Evolutionary conservation across 2,797 vertebrate species (phyloP).

Genomic region (Clarias platycephalus): DNA sequence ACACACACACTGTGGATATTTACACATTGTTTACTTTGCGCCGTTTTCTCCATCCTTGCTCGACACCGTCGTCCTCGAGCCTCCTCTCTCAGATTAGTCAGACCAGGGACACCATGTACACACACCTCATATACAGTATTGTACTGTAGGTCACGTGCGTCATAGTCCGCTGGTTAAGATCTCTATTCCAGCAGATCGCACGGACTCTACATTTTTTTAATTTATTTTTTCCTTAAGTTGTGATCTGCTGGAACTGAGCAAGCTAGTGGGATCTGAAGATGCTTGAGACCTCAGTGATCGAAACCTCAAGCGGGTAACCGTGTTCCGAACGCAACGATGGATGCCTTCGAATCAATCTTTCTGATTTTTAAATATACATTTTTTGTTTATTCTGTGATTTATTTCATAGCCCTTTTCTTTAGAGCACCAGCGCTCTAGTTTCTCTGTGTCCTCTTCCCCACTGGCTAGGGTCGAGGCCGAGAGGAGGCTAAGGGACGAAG

Average conservation of each 20-base stretch:
- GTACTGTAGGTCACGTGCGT: conserved; percentile 20
- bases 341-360: background rate
- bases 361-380: background rate
- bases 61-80: conserved; percentile 35
- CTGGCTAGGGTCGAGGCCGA: conserved; percentile 50
- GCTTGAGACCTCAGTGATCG: conserved; percentile 41
- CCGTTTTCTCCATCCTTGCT: background rate
- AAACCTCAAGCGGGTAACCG: conserved; percentile 32
- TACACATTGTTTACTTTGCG: background rate
- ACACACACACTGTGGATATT: conserved; percentile 21
- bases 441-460: conserved; percentile 52
- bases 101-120: conserved; percentile 23
- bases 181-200: conserved; percentile 37
- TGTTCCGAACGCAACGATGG: background rate
- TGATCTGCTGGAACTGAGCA: conserved; percentile 22
- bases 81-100: conserved; percentile 46
- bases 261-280: conserved; percentile 46
- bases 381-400: conserved; percentile 53
- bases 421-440: conserved; percentile 58
- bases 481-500: conserved; percentile 47
- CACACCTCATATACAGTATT: too few species aligned
- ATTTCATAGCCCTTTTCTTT: conserved; percentile 64
- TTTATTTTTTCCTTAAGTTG: too few species aligned
- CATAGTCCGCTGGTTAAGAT: conserved; percentile 44
- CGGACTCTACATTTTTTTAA: background rate